A percentile compares a stretch with the other conserved stretches of the same genome.
Evolutionary conservation across 2,797 vertebrate genomes (phyloP).

Genomic region (Trematomus bernacchii): DNA sequence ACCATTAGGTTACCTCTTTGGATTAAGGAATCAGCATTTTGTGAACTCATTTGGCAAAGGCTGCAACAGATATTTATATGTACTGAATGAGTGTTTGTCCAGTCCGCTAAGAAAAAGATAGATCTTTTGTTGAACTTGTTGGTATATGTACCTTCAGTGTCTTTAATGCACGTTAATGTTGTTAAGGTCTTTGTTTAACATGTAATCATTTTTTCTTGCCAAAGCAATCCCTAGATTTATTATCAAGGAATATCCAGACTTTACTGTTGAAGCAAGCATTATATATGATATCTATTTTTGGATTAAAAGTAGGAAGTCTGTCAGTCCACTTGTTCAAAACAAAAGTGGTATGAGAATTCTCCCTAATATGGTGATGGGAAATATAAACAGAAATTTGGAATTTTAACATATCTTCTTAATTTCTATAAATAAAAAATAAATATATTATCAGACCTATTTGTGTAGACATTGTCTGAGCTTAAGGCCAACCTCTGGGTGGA

Average conservation of each 20-base stretch:
- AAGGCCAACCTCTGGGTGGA: background rate
- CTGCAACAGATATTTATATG: too few relatives aligned
- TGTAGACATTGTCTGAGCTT: background rate
- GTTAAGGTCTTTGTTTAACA: background rate
- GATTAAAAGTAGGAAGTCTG: background rate
- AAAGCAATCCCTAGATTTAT: background rate
- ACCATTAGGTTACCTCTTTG: too few relatives aligned
- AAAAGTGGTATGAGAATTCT: background rate
- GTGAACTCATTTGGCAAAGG: too few relatives aligned
- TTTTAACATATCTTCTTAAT: background rate
- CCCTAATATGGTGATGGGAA: background rate
- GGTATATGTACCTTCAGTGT: too few relatives aligned
- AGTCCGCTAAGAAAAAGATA: too few relatives aligned
- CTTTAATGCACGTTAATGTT: too few relatives aligned
- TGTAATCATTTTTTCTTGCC: background rate
- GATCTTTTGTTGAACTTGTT: too few relatives aligned
- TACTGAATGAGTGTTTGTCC: too few relatives aligned
- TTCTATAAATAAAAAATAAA: background rate
- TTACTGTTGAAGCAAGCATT: background rate
- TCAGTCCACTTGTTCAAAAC: background rate
- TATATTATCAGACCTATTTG: background rate
- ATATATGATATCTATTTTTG: background rate
- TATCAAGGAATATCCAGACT: background rate
- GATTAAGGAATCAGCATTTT: too few relatives aligned
- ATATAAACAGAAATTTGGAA: background rate